phyloP scores from a whole-genome alignment of 1,140 invertebrate species.

The Colletes gigas region DNA sequence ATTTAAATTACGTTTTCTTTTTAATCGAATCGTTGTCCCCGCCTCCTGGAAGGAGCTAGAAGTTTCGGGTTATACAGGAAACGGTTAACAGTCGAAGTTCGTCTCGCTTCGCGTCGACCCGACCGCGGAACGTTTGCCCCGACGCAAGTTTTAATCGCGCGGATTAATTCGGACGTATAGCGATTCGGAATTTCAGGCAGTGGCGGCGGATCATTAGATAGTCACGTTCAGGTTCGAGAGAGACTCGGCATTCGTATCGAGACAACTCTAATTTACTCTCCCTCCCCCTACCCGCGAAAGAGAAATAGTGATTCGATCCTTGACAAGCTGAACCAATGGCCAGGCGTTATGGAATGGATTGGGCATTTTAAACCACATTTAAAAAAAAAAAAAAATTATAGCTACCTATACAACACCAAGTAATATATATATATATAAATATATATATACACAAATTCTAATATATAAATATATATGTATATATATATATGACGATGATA shows the following conservation, averaged over 20 bases:
- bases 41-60: background rate
- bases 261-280: background rate
- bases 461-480: conserved; percentile 71
- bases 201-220: conserved; percentile 1
- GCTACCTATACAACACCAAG: conserved; percentile 78
- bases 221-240: background rate
- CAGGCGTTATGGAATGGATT: conserved; percentile 74
- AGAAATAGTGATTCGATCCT: background rate
- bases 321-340: conserved; percentile 16
- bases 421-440: conserved; percentile 73
- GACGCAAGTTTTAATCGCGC: background rate
- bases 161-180: conserved; percentile 2
- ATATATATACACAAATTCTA: conserved; percentile 69
- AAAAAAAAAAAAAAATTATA: conserved; percentile 62
- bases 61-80: background rate
- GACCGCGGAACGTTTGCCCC: background rate
- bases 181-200: background rate
- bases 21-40: too few species aligned
- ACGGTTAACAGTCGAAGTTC: background rate
- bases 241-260: background rate
- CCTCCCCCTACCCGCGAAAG: too few species aligned
- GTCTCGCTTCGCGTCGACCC: background rate
- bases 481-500: conserved; percentile 73
- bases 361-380: conserved; percentile 78
- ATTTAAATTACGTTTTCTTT: too few species aligned